Evolutionary conservation across 2,113 vertebrate genomes (phyloP).

Genomic region (Microtus oregoni): DNA sequence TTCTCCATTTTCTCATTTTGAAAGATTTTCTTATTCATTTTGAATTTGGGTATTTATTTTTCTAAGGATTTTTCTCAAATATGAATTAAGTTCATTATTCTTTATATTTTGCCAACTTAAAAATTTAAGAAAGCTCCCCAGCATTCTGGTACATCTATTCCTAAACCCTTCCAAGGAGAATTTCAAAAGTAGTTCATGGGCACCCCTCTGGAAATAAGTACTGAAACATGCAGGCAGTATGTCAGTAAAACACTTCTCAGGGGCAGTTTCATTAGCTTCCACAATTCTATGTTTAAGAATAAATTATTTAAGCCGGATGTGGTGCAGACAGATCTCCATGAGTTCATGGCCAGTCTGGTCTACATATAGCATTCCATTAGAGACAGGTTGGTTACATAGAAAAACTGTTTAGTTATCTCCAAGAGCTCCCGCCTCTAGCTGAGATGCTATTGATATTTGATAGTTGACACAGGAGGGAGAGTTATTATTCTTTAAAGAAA

Average conservation of each 20-base stretch:
- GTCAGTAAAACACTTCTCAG: background rate
- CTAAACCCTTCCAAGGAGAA: background rate
- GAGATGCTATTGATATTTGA: background rate
- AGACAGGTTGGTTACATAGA: background rate
- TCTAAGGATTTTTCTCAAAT: background rate
- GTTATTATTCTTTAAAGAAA: background rate
- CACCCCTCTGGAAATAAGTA: background rate
- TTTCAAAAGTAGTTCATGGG: accelerated
- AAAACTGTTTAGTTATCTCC: background rate
- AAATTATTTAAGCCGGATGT: background rate
- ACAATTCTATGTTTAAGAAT: background rate
- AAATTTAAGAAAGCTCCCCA: background rate
- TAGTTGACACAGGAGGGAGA: background rate
- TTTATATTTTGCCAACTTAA: background rate
- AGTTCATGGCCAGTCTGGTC: background rate
- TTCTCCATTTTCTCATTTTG: background rate
- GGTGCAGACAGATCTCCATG: background rate
- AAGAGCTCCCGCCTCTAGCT: background rate
- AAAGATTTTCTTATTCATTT: background rate
- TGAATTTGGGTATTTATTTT: background rate
- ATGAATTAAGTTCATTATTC: background rate
- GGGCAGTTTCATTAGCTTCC: background rate
- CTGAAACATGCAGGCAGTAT: background rate
- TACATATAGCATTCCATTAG: background rate
- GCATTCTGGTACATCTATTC: background rate